Base-by-base conservation (phyloP, 1,140 invertebrate species). In the Drosophila mayri region DNA sequence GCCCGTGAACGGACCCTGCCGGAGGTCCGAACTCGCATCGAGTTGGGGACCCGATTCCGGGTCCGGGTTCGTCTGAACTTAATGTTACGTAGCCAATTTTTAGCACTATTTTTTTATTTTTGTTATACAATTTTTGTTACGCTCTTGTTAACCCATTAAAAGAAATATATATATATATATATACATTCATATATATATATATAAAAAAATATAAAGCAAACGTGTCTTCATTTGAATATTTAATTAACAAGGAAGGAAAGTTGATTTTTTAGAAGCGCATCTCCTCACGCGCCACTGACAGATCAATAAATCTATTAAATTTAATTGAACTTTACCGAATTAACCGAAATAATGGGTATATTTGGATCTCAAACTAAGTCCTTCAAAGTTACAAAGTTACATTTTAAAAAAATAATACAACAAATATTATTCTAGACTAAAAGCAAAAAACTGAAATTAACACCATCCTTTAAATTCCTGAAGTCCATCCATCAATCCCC, bases 11-110 rank as follows among this genome's bases (percentile, higher is more conserved):
- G 81, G 76, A 79, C 37, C 49, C 62, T 20, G 25, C 20, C 41
- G 41, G 73, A 78, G 62, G 44, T 72, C 74, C 64, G 82, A 86
- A 86, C 74, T 82, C 80, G 79, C 79, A 67, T 78, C 62, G 62
- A 58, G 46, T 70, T 73, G 70, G 37, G 54, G 30, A 41, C 60
- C 41, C 68, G n/a, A 38, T 41, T 28, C 16, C 47, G 66, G 57
- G 52, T 28, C 16, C 47, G 66, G 57, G 52, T 77, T 52, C 54
- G 65, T 68, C 44, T 16, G 38, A 63, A 68, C 63, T 55, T 76
- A 68, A 38, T 54, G 44, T 82, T 79, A 79, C 74, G 50, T 86
- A 86, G 83, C 61, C 84, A 83, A 86, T 88, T 86, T 79, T 20
- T 86, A 86, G 83, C 43, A 77, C 64, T 54, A 68, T 78, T 80